phyloP scores from a whole-genome alignment of 2,113 vertebrate species.

The Brienomyrus longianalis region DNA sequence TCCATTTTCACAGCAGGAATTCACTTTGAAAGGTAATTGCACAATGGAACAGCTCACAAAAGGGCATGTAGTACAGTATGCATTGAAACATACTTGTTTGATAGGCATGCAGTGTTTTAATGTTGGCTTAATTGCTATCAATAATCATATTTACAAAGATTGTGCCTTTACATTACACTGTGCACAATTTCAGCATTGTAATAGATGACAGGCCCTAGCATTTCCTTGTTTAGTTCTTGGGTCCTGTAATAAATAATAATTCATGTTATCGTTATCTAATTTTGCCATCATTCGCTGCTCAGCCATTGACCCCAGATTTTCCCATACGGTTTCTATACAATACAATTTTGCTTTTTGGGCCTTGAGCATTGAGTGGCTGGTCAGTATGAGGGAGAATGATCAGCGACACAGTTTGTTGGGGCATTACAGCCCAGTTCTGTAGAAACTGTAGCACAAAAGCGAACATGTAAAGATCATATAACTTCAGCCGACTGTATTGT shows the following conservation, averaged over 20 bases:
- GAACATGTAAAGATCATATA: background rate
- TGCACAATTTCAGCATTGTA: background rate
- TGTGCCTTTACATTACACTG: background rate
- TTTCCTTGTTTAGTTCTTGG: background rate
- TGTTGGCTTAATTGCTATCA: background rate
- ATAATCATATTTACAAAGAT: background rate
- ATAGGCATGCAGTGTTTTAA: conserved; percentile 36
- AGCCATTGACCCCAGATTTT: background rate
- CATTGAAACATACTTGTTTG: conserved; percentile 33
- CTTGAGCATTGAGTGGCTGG: background rate
- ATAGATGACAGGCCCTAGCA: background rate
- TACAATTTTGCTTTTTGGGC: background rate
- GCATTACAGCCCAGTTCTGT: background rate
- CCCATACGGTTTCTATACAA: background rate
- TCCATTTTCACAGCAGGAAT: conserved; percentile 41
- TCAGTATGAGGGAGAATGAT: background rate
- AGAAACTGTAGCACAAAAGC: conserved; percentile 4
- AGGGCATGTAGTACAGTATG: conserved; percentile 42
- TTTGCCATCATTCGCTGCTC: background rate
- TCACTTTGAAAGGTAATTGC: conserved; percentile 42
- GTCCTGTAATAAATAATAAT: background rate
- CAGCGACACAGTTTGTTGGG: background rate
- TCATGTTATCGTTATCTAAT: background rate
- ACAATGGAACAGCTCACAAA: conserved; percentile 36
- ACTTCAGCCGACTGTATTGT: background rate